phyloP scores from a whole-genome alignment of 1,140 invertebrate genomes.

The Macrotrachela quadricornifera region DNA sequence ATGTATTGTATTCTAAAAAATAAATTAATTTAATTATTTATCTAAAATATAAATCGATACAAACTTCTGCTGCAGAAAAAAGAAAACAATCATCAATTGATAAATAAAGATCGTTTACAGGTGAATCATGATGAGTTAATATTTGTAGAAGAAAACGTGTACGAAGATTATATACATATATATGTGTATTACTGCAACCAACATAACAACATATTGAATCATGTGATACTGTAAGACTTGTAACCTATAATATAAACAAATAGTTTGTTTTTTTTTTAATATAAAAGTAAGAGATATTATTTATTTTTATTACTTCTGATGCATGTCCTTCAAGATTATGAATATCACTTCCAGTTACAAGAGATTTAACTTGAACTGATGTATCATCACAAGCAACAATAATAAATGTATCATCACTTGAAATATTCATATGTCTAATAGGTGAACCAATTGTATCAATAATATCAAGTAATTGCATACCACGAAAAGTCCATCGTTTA shows the following conservation, averaged over 20 bases:
- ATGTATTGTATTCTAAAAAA: slow-evolving; percentile 38
- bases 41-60: background rate
- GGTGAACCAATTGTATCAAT: slow-evolving; percentile 37
- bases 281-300: too few species aligned
- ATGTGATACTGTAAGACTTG: slow-evolving; percentile 47
- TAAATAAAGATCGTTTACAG: slow-evolving; percentile 17
- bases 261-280: too few species aligned
- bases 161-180: slow-evolving; percentile 56
- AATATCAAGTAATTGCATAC: slow-evolving; percentile 50
- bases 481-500: slow-evolving; percentile 57
- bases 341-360: slow-evolving; percentile 59
- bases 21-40: background rate
- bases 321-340: slow-evolving; percentile 53
- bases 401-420: slow-evolving; percentile 56
- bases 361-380: slow-evolving; percentile 50
- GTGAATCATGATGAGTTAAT: slow-evolving; percentile 42
- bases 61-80: slow-evolving; percentile 4
- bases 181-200: slow-evolving; percentile 42
- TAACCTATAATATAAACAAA: slow-evolving; percentile 11
- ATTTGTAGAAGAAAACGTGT: slow-evolving; percentile 44
- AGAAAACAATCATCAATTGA: slow-evolving; percentile 3
- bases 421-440: slow-evolving; percentile 50
- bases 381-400: slow-evolving; percentile 53
- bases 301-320: slow-evolving; percentile 34
- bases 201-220: slow-evolving; percentile 54